Percentiles rank a stretch among this genome's conserved stretches.
phyloP scores from a whole-genome alignment of 2,797 vertebrate species.

The Benthosema pterotum region DNA sequence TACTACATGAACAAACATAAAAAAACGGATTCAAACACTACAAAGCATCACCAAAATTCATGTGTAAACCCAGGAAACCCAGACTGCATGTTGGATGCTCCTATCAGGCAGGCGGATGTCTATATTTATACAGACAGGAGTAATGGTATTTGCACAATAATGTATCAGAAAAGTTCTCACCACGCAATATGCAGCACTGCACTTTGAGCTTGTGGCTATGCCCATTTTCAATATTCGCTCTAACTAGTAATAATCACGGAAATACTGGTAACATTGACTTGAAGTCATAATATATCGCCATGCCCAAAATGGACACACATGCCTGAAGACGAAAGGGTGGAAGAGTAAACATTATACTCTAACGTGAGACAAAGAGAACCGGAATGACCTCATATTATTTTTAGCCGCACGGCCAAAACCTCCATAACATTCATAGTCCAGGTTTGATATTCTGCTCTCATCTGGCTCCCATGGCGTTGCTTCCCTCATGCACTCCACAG shows the following conservation, averaged over 20 bases:
- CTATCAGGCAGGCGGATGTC: too few species aligned
- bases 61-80: too few species aligned
- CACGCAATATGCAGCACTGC: too few species aligned
- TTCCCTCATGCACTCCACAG: constrained; percentile 18
- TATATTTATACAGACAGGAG: too few species aligned
- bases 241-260: too few species aligned
- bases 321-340: constrained; percentile 1
- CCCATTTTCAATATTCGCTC: neutral
- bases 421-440: constrained; percentile 6
- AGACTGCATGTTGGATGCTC: too few species aligned
- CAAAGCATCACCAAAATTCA: too few species aligned
- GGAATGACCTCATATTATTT: constrained; percentile 24
- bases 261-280: neutral
- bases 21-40: too few species aligned
- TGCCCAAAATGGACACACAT: neutral
- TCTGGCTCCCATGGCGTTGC: constrained; percentile 35
- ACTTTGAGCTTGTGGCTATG: neutral
- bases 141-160: too few species aligned
- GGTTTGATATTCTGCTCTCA: constrained; percentile 52
- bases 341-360: neutral
- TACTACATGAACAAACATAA: too few species aligned
- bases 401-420: constrained; percentile 13
- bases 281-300: neutral
- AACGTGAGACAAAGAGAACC: neutral
- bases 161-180: too few species aligned